Conservation (phyloP, 2,888 invertebrate species). For the Aspidiotus destructor region DNA sequence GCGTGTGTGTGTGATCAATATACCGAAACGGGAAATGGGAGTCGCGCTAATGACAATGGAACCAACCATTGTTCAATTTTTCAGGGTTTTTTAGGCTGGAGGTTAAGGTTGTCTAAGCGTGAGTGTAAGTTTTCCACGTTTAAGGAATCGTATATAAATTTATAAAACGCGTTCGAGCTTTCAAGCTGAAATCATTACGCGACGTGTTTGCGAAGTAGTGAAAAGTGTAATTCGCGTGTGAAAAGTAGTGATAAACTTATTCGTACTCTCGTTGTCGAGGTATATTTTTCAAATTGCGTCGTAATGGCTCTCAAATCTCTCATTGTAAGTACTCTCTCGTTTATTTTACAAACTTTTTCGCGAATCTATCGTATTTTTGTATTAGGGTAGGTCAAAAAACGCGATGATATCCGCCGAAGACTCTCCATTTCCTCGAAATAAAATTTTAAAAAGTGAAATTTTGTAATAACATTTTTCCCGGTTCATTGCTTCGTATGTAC, state of each 20-base stretch:
- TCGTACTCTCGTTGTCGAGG: background rate
- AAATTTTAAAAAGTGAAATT: no score
- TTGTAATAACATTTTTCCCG: no score
- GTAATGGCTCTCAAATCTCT: background rate
- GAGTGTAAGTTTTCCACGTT: constrained; percentile 14
- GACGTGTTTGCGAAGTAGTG: background rate
- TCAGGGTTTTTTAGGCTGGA: constrained; percentile 26
- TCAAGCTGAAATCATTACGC: background rate
- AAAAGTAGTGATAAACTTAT: background rate
- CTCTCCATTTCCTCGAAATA: no score
- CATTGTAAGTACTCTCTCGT: constrained; percentile 1
- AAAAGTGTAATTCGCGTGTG: constrained; percentile 6
- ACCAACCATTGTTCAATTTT: constrained; percentile 24
- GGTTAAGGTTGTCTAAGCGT: constrained; percentile 20
- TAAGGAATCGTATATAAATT: constrained; percentile 14
- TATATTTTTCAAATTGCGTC: background rate
- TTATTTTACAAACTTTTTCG: background rate
- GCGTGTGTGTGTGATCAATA: constrained; percentile 2
- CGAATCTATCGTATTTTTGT: background rate
- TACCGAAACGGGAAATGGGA: constrained; percentile 25
- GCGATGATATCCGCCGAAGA: background rate
- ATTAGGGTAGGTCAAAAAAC: background rate
- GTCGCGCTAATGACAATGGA: constrained; percentile 14
- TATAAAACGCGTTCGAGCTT: background rate
- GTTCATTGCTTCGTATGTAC: background rate